phyloP scores from a whole-genome alignment of 2,797 vertebrate genomes.

The Potorous gilbertii region DNA sequence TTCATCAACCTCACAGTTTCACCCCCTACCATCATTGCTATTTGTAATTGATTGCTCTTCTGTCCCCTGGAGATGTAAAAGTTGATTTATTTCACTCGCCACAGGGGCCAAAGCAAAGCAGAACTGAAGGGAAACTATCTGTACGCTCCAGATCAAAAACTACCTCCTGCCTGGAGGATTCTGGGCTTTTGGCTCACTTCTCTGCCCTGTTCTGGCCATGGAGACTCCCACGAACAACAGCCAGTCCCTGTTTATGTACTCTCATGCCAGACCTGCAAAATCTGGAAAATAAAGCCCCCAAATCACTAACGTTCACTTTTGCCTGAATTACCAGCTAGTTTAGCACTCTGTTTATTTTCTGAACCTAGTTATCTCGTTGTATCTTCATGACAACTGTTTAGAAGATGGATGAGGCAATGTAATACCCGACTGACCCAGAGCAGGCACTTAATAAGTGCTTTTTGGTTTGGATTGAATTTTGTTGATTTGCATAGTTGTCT shows the following conservation, averaged over 20 bases:
- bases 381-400: no score
- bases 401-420: not conserved
- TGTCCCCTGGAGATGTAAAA: not conserved
- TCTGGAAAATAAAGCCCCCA: not conserved
- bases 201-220: not conserved
- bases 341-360: not conserved
- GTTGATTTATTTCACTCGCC: not conserved
- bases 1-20: not conserved
- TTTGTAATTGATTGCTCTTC: not conserved
- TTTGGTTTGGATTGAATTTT: not conserved
- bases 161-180: not conserved
- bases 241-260: not conserved
- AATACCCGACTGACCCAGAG: not conserved
- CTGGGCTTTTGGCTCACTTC: not conserved
- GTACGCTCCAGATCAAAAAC: not conserved
- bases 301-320: not conserved
- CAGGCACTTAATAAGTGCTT: not conserved
- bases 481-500: not conserved
- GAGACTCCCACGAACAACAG: not conserved
- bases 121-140: not conserved
- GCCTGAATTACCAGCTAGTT: not conserved
- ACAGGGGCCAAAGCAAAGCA: slow-evolving; percentile 14
- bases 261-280: not conserved
- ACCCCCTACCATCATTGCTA: not conserved
- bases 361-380: not conserved